Evolutionary conservation across 2,888 invertebrate genomes (phyloP), one percentile per base, ranked within the genome.

Genomic region (Plagodis dolabraria): DNA sequence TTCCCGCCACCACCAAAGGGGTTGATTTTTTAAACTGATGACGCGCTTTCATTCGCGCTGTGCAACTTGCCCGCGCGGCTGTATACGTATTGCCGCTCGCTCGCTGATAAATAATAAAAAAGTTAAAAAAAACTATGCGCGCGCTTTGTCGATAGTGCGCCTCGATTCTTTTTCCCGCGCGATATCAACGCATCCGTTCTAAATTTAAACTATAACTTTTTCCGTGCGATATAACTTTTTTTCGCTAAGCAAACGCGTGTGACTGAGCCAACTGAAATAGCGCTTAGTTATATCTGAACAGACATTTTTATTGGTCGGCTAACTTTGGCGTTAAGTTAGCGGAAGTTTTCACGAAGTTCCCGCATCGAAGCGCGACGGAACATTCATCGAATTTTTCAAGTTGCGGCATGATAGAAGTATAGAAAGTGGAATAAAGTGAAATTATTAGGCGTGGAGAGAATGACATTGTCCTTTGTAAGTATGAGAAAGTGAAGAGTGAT

Each of bases 11-110:
- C 91, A 86, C 85, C 82, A 76, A 93, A 90, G 92, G 93, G 92
- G 92, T 93, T 93, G 93, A 93, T 93, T 93, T 93, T 93, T 93
- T 93, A 93, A 93, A 93, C 92, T 92, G 93, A 93, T 93, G 93
- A 93, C 93, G 93, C 92, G 93, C 92, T 92, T 92, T 90, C 93
- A 93, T 93, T 93, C 88, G 90, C 90, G 89, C 87, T 85, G 88
- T 91, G 93, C 93, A 92, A 92, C 88, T 93, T 87, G 83, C 84
- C 85, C 86, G 92, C 89, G 89, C 91, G 90, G 92, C 86, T 91
- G 92, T 92, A 88, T 87, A 22, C 22, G 89, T 87, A 87, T 86
- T 75, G 80, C 82, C 80, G 82, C 74, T 77, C 83, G 60, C 48
- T 60, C 53, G 85, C 81, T 81, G 88, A 89, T 91, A 91, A 90